phyloP scores from a whole-genome alignment of 1,140 invertebrate species.

The Drosophila gunungcola region DNA sequence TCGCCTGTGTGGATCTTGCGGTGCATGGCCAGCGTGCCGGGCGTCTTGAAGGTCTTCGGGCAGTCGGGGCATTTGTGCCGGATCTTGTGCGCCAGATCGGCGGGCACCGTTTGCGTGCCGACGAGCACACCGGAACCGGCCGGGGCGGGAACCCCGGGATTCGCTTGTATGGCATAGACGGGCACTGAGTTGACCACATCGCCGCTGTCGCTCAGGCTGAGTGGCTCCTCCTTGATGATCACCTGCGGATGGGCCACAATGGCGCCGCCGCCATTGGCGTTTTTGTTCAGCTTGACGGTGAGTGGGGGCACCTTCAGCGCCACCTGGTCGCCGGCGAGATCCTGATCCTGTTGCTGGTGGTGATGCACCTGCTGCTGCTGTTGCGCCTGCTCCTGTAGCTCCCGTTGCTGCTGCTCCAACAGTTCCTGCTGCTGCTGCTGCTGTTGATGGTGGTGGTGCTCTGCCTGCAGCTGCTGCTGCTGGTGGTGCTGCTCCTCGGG shows the following conservation, averaged over 20 bases:
- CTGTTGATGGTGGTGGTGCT: constrained; percentile 50
- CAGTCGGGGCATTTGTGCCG: constrained; percentile 83
- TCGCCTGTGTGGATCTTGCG: constrained; percentile 84
- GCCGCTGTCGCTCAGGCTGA: constrained; percentile 72
- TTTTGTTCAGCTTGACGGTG: constrained; percentile 79
- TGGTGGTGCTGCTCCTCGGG: constrained; percentile 77
- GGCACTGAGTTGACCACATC: constrained; percentile 73
- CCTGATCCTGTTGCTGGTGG: constrained; percentile 54
- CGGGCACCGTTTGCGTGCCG: constrained; percentile 69
- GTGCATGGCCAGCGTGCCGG: constrained; percentile 82
- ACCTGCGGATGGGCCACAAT: constrained; percentile 76
- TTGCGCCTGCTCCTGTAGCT: constrained; percentile 57
- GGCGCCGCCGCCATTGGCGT: constrained; percentile 61
- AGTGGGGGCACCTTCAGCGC: constrained; percentile 76
- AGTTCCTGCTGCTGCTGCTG: constrained; percentile 60
- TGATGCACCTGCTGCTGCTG: constrained; percentile 47
- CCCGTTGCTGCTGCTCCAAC: constrained; percentile 50
- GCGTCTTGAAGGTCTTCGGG: constrained; percentile 82
- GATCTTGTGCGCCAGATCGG: constrained; percentile 75
- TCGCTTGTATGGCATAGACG: constrained; percentile 82
- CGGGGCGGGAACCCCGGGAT: constrained; percentile 47
- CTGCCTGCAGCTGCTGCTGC: constrained; percentile 56
- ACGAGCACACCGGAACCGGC: constrained; percentile 69
- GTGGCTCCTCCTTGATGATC: constrained; percentile 79
- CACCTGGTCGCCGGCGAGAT: constrained; percentile 56